A percentile compares a stretch with the other conserved stretches of the same genome.
Conservation (phyloP, 2,888 invertebrate genomes). For the Pseudococcus viburni region DNA sequence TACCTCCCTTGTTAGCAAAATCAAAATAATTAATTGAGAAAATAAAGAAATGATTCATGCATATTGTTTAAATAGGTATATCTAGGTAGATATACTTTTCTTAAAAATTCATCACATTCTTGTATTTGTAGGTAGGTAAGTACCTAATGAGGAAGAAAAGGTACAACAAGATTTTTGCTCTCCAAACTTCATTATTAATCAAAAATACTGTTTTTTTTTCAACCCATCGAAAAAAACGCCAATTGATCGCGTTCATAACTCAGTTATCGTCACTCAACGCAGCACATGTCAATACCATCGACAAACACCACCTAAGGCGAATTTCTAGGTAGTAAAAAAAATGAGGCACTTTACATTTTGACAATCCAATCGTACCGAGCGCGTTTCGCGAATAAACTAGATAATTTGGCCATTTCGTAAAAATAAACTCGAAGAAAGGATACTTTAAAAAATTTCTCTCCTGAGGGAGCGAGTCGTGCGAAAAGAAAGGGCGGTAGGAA, state of each 20-base stretch:
- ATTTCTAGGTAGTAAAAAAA: conserved; percentile 2
- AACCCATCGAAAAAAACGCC: no score
- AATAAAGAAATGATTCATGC: no score
- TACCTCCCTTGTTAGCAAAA: no score
- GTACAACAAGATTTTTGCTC: no score
- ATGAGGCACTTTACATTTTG: conserved; percentile 34
- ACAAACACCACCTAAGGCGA: background rate
- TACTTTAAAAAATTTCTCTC: conserved; percentile 51
- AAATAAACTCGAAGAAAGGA: conserved; percentile 58
- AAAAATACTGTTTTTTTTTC: no score
- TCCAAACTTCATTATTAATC: no score
- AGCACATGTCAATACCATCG: background rate
- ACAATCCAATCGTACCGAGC: conserved; percentile 4
- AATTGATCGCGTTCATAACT: background rate
- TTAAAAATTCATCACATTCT: no score
- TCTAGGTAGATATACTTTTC: no score
- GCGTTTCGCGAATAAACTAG: conserved; percentile 32
- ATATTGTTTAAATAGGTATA: no score
- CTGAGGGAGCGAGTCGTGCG: background rate
- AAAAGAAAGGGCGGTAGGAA: background rate
- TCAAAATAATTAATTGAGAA: no score
- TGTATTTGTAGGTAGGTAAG: no score
- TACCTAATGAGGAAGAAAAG: no score
- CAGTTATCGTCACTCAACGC: background rate
- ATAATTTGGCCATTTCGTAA: conserved; percentile 44